phyloP scores from a whole-genome alignment of 2,888 invertebrate species.

The Pharmacophagus antenor region DNA sequence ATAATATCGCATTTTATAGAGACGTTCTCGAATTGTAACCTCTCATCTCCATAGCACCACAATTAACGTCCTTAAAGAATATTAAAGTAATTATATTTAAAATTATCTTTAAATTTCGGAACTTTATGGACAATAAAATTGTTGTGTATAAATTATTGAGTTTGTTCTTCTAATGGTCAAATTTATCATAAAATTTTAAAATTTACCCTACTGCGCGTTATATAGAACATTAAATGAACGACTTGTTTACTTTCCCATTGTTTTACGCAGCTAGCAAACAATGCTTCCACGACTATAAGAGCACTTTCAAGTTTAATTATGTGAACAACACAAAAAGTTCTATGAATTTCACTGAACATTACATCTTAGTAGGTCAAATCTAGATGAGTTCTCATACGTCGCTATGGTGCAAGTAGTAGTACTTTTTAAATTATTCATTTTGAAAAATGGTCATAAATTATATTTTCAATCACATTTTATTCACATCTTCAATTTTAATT shows the following conservation, averaged over 20 bases:
- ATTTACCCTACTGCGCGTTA: conserved; percentile 19
- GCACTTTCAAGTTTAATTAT: conserved; percentile 25
- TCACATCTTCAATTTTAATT: too few species aligned
- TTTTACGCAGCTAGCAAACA: conserved; percentile 12
- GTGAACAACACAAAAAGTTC: conserved; percentile 15
- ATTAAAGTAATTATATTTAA: conserved; percentile 10
- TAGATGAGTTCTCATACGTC: conserved; percentile 9
- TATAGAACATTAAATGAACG: conserved; percentile 28
- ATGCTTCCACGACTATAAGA: conserved; percentile 18
- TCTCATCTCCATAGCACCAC: too few species aligned
- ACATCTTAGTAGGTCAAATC: conserved; percentile 24
- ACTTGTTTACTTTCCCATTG: conserved; percentile 29
- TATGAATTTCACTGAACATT: conserved; percentile 17
- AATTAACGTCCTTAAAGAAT: conserved; percentile 3
- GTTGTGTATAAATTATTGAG: conserved; percentile 10
- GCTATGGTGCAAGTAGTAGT: background rate
- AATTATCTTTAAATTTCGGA: conserved; percentile 15
- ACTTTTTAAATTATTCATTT: background rate
- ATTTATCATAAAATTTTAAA: conserved; percentile 20
- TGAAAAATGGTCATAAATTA: background rate
- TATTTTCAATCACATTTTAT: too few species aligned
- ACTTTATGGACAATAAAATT: conserved; percentile 10
- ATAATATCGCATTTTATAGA: too few species aligned
- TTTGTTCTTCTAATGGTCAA: conserved; percentile 12
- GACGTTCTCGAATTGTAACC: too few species aligned